phyloP scores from a whole-genome alignment of 2,888 invertebrate species.

The Epiblema foenella region DNA sequence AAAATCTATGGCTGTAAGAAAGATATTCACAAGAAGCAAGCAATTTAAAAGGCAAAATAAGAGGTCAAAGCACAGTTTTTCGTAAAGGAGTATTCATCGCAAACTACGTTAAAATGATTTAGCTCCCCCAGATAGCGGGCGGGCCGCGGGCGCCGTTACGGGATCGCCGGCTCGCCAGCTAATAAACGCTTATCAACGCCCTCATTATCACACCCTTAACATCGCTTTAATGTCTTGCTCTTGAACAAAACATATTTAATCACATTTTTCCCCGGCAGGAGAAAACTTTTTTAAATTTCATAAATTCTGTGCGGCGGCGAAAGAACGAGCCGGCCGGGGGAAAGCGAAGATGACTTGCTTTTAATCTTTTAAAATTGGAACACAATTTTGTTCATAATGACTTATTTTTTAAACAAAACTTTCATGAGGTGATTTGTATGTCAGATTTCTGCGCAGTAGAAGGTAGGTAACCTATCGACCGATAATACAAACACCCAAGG shows the following conservation, averaged over 20 bases:
- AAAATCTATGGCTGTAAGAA: neutral
- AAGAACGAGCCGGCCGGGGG: slow-evolving; percentile 47
- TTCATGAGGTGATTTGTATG: neutral
- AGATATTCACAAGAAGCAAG: slow-evolving; percentile 50
- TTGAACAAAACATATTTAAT: slow-evolving; percentile 86
- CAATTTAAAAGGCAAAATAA: slow-evolving; percentile 72
- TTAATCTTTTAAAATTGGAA: slow-evolving; percentile 37
- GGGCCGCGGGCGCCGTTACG: slow-evolving; percentile 70
- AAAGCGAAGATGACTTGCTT: slow-evolving; percentile 22
- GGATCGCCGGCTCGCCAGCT: slow-evolving; percentile 69
- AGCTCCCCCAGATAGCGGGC: slow-evolving; percentile 81
- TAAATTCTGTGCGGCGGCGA: slow-evolving; percentile 62
- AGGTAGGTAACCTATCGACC: too few species aligned
- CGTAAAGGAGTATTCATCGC: slow-evolving; percentile 68
- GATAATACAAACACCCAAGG: slow-evolving; percentile 1
- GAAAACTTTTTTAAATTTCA: slow-evolving; percentile 81
- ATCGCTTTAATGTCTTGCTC: slow-evolving; percentile 85
- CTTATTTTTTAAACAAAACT: slow-evolving; percentile 9
- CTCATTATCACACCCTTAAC: slow-evolving; percentile 86
- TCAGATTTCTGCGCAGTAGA: too few species aligned
- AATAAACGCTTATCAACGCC: slow-evolving; percentile 85
- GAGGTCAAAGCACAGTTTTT: slow-evolving; percentile 72
- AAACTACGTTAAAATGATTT: slow-evolving; percentile 84
- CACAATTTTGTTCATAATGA: slow-evolving; percentile 16
- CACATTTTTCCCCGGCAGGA: slow-evolving; percentile 76